Evolutionary conservation across 2,888 invertebrate species (phyloP).

Genomic region (Micoletzkya japonica): DNA sequence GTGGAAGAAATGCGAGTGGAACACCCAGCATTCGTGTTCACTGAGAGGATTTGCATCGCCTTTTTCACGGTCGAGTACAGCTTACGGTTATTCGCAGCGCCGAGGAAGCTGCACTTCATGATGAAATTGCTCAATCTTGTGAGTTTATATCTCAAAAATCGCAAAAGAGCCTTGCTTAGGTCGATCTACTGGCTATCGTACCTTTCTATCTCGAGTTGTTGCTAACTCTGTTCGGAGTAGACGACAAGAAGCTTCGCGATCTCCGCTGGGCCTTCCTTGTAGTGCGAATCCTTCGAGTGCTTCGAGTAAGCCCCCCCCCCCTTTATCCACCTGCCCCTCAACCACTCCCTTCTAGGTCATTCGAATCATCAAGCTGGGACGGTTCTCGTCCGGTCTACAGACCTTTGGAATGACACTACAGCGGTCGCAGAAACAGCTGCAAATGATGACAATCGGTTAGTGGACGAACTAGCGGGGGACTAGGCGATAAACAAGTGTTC

Average conservation of each 20-base stretch:
- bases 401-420: constrained; percentile 63
- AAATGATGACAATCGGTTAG: constrained; percentile 56
- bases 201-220: constrained; percentile 62
- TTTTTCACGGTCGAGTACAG: constrained; percentile 63
- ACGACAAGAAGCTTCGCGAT: constrained; percentile 60
- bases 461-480: neutral
- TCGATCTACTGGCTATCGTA: constrained; percentile 59
- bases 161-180: neutral
- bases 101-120: constrained; percentile 58
- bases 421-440: constrained; percentile 60
- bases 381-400: constrained; percentile 59
- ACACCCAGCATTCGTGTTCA: constrained; percentile 63
- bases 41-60: constrained; percentile 62
- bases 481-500: neutral
- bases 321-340: neutral
- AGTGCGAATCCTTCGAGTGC: constrained; percentile 61
- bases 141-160: neutral
- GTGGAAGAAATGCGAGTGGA: constrained; percentile 60
- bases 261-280: constrained; percentile 63
- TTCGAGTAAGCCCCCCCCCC: constrained; percentile 7
- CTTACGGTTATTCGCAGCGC: constrained; percentile 57
- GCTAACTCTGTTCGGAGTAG: constrained; percentile 60
- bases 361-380: constrained; percentile 61
- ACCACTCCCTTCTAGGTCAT: constrained; percentile 47
- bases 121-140: constrained; percentile 58